phyloP scores from a whole-genome alignment of 2,888 invertebrate species.

The Drosophila flavopinicola region DNA sequence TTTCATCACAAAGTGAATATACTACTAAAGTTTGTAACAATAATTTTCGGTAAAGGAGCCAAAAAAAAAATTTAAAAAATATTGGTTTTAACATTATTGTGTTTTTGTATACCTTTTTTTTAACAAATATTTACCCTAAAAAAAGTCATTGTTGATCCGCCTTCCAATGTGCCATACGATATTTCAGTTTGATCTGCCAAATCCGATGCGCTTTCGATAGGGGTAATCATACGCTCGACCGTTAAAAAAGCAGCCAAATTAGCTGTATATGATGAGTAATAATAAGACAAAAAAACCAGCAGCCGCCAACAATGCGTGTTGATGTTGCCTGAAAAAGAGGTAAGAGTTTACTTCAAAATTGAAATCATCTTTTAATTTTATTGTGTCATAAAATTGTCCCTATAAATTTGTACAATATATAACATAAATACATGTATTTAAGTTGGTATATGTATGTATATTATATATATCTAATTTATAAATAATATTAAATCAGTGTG shows the following conservation, averaged over 20 bases:
- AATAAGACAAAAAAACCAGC: constrained; percentile 99
- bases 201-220: constrained; percentile 98
- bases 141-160: constrained; percentile 98
- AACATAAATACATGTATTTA: too few species aligned
- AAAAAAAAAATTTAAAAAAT: too few species aligned
- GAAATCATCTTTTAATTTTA: background rate
- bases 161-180: constrained; percentile 95
- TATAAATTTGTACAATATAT: too few species aligned
- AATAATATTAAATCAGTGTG: background rate
- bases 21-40: too few species aligned
- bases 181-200: constrained; percentile 97
- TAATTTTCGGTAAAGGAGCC: too few species aligned
- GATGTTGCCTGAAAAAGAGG: constrained; percentile 89
- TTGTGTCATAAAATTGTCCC: background rate
- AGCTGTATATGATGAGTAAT: constrained; percentile 99
- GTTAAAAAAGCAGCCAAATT: constrained; percentile 97
- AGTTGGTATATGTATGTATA: too few species aligned
- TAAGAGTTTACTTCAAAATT: background rate
- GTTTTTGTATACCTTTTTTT: too few species aligned
- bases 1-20: too few species aligned
- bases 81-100: too few species aligned
- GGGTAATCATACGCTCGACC: constrained; percentile 97
- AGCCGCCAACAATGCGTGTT: constrained; percentile 97
- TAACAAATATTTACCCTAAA: constrained; percentile 88
- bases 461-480: too few species aligned